Evolutionary conservation across 2,113 vertebrate genomes (phyloP).

Genomic region (Gallinago undulata): DNA sequence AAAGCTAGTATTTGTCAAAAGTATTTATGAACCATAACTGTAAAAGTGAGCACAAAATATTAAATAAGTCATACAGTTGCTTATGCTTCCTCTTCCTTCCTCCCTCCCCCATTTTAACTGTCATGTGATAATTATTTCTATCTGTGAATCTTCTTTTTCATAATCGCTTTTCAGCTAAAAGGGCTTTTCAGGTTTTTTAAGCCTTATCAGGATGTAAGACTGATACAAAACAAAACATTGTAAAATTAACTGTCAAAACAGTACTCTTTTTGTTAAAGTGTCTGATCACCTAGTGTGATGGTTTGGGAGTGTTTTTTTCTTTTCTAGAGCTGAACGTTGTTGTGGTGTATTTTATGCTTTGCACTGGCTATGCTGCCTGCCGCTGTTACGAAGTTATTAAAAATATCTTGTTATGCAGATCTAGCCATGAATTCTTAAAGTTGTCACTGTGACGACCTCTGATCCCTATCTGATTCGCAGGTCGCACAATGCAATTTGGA

Average conservation of each 20-base stretch:
- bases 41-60: neutral
- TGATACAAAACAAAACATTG: neutral
- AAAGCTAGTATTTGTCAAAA: neutral
- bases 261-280: neutral
- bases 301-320: neutral
- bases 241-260: neutral
- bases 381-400: constrained; percentile 11
- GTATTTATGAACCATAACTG: neutral
- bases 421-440: constrained; percentile 22
- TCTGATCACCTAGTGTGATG: neutral
- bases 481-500: constrained; percentile 52
- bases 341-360: neutral
- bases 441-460: constrained; percentile 40
- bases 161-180: neutral
- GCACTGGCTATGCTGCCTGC: neutral
- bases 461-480: constrained; percentile 11
- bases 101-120: neutral
- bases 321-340: neutral
- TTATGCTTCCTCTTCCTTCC: neutral
- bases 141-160: accelerated
- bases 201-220: neutral
- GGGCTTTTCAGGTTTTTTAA: neutral
- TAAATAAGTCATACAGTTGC: neutral
- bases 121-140: neutral
- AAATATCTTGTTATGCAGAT: constrained; percentile 62